phyloP scores from a whole-genome alignment of 1,140 invertebrate genomes.

The Parasteatoda tepidariorum region DNA sequence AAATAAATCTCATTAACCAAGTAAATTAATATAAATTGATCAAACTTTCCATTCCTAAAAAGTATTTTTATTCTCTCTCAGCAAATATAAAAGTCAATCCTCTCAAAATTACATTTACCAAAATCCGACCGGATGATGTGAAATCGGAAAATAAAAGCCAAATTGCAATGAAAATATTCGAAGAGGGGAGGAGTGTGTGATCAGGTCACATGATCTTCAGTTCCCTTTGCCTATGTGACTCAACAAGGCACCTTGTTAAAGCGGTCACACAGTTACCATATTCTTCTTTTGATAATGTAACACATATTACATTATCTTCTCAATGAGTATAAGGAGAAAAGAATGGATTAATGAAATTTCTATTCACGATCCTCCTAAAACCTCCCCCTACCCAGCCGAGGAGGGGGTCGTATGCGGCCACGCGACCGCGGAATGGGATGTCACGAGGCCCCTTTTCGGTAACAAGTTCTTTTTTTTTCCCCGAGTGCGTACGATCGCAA shows the following conservation, averaged over 20 bases:
- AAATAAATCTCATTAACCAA: too few species aligned
- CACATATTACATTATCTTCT: constrained; percentile 51
- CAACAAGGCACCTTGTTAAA: constrained; percentile 42
- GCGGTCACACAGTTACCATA: constrained; percentile 49
- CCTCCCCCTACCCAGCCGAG: neutral
- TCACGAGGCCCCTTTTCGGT: constrained; percentile 6
- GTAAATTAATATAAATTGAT: neutral
- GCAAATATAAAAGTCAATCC: neutral
- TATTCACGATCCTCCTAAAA: constrained; percentile 2
- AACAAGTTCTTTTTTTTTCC: neutral
- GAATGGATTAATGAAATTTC: constrained; percentile 49
- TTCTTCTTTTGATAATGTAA: constrained; percentile 33
- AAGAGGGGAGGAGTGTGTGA: neutral
- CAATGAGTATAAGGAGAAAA: neutral
- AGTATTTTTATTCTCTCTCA: neutral
- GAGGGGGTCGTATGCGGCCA: neutral
- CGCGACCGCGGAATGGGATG: constrained; percentile 1
- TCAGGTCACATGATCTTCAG: neutral
- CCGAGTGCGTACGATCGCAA: neutral
- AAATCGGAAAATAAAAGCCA: neutral
- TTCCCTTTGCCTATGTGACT: constrained; percentile 31
- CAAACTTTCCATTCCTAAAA: neutral
- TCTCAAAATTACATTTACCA: neutral
- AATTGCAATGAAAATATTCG: neutral
- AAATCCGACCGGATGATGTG: neutral